Evolutionary conservation across 2,113 vertebrate species (phyloP).

Genomic region (Gallinago paraguaiae): DNA sequence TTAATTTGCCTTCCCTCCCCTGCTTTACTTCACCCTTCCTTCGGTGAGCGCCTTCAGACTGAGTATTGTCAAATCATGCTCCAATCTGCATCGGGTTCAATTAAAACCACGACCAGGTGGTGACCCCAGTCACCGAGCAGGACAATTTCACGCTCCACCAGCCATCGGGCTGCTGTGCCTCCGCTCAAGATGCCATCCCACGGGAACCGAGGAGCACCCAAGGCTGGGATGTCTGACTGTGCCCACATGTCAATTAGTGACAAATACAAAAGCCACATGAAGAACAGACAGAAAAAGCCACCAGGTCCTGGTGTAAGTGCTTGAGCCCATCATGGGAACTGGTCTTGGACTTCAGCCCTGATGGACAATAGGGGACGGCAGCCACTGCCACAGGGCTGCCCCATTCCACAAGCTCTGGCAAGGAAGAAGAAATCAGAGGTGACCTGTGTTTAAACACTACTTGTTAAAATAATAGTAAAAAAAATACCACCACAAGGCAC

Average conservation of each 20-base stretch:
- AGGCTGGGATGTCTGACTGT: rapidly evolving
- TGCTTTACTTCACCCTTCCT: neutral
- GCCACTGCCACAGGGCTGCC: neutral
- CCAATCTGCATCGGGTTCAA: neutral
- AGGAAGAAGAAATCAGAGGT: neutral
- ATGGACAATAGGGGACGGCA: rapidly evolving
- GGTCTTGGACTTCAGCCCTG: rapidly evolving
- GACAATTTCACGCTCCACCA: neutral
- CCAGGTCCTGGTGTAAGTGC: neutral
- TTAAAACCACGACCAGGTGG: rapidly evolving
- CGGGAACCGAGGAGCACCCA: neutral
- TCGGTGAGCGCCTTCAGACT: neutral
- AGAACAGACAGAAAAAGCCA: neutral
- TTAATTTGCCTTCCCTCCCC: neutral
- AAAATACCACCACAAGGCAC: neutral
- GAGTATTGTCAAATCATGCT: rapidly evolving
- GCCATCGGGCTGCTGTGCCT: rapidly evolving
- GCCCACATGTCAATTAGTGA: neutral
- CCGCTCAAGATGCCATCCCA: neutral
- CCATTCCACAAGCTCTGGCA: neutral
- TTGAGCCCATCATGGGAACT: neutral
- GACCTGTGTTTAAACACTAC: neutral
- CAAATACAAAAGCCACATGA: neutral
- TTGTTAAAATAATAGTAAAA: neutral
- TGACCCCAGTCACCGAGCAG: neutral